Percentiles rank a stretch among this genome's conserved stretches.
These are phyloP conservation scores for Pelobates cultripes DNA, from an alignment of 2,797 vertebrate species.

Conservation along the genomic window DNA sequence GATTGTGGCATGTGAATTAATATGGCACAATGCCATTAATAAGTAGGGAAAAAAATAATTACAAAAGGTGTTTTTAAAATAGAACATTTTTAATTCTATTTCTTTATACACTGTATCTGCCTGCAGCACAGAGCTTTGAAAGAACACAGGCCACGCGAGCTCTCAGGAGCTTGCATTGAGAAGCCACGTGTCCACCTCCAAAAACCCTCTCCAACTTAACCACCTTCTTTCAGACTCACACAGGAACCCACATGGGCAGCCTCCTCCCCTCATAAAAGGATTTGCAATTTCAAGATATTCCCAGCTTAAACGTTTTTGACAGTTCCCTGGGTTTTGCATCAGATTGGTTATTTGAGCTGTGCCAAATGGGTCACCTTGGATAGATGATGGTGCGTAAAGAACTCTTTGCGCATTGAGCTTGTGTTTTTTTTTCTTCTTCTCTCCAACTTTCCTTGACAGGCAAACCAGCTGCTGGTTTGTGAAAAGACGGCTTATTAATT, in stretches of 20 bases:
- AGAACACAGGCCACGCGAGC: slow-evolving; percentile 96
- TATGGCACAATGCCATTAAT: no score
- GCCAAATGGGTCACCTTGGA: slow-evolving; percentile 99
- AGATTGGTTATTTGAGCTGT: slow-evolving; percentile 99
- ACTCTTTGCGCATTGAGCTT: slow-evolving; percentile 99
- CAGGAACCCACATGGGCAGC: slow-evolving; percentile 96
- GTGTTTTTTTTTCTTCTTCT: slow-evolving; percentile 82
- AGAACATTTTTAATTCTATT: no score
- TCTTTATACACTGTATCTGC: slow-evolving; percentile 59
- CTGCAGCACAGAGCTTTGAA: slow-evolving; percentile 85
- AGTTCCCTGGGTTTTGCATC: slow-evolving; percentile 98
- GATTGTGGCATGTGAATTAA: no score
- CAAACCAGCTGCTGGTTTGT: slow-evolving; percentile 99
- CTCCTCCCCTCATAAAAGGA: slow-evolving; percentile 99
- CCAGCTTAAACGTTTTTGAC: slow-evolving; percentile 99
- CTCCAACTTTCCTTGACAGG: slow-evolving; percentile 99
- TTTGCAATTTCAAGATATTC: slow-evolving; percentile 99
- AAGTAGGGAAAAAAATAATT: no score
- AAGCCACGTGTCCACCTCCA: slow-evolving; percentile 99
- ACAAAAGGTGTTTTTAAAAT: no score
- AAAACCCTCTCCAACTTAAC: slow-evolving; percentile 99
- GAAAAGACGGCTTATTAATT: slow-evolving; percentile 99
- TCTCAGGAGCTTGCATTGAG: slow-evolving; percentile 93
- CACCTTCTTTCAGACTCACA: slow-evolving; percentile 97
- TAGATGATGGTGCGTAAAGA: slow-evolving; percentile 99